Base-by-base conservation (phyloP, 1,140 invertebrate genomes). In the Drosophila santomea region DNA sequence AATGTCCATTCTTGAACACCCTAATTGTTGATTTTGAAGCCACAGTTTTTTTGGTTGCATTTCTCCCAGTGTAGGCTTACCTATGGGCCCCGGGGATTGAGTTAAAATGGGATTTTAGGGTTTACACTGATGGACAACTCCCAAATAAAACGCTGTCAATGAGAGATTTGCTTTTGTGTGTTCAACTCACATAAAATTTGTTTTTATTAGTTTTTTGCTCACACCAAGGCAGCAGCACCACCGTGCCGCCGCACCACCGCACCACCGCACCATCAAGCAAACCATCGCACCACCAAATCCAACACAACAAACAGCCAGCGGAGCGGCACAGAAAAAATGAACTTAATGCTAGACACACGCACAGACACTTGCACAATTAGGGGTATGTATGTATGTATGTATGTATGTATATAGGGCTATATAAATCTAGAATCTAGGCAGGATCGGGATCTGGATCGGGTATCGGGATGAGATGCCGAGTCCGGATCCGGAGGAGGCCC, bases 111-210 rank as follows among this genome's bases (percentile, higher is more conserved):
- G 48, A 35, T 51, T 51, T 51, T 7, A 51, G 35, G 48, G 48
- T 1, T 2, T 50, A 10, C 25, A 15, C 47, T 50, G 47, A 50
- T 50, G 48, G 25, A 50, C 48, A 35, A 28, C 25, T 51, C 38
- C 17, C 10, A 59, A 75, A 67, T 57, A 51, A 78, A 62, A 55
- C 36, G 25, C 47, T 38, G 3, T 15, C 35, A 35, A 20, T 39
- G 36, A 50, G 32, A 67, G 28, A 52, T 50, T 69, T 28, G 41
- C 59, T 59, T 76, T 61, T 73, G 56, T 83, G 55, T 77, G 76
- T 74, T 89, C 55, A 89, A 84, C 84, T 84, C 84, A 84, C 84
- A 88, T 80, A 77, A 64, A 88, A 86, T 78, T 83, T 77, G 67
- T 75, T 89, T 79, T 89, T 76, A 89, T 88, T 88, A 89, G 80